These are phyloP conservation scores for Tamandua tetradactyla DNA, from an alignment of 2,797 vertebrate species.

Conservation along the genomic window DNA sequence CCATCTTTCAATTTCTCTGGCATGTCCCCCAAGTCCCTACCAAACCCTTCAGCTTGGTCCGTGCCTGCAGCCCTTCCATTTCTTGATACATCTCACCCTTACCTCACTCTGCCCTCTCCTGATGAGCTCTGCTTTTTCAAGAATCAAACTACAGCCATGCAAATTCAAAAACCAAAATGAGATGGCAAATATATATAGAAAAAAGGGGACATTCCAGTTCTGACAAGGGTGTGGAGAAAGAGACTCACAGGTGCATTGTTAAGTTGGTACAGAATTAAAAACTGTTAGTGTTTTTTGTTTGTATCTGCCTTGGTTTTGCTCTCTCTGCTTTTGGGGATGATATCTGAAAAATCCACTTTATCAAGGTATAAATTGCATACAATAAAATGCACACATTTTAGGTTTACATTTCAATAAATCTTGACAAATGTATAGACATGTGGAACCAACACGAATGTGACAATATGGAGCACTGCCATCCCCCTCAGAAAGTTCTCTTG, in stretches of 20 bases:
- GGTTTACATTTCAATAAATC: not conserved
- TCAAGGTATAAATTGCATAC: not conserved
- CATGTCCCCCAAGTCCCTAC: not conserved
- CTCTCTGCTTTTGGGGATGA: no score
- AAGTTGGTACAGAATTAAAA: no score
- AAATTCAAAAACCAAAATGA: not conserved
- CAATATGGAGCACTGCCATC: no score
- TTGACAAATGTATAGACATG: not conserved
- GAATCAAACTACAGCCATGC: not conserved
- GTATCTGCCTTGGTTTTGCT: no score
- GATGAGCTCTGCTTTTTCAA: not conserved
- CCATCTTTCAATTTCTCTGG: not conserved
- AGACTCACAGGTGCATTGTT: no score
- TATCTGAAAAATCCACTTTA: no score
- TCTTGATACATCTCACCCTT: fast-evolving
- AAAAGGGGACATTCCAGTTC: no score
- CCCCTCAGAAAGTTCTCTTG: no score
- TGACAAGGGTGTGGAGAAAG: no score
- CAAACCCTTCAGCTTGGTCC: not conserved
- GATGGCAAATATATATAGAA: not conserved
- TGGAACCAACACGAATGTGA: no score
- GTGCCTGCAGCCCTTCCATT: fast-evolving
- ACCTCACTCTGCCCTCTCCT: not conserved
- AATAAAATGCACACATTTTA: not conserved
- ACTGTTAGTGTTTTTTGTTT: no score